Base-by-base conservation (phyloP, 2,113 vertebrate genomes). In the Pipa parva region DNA sequence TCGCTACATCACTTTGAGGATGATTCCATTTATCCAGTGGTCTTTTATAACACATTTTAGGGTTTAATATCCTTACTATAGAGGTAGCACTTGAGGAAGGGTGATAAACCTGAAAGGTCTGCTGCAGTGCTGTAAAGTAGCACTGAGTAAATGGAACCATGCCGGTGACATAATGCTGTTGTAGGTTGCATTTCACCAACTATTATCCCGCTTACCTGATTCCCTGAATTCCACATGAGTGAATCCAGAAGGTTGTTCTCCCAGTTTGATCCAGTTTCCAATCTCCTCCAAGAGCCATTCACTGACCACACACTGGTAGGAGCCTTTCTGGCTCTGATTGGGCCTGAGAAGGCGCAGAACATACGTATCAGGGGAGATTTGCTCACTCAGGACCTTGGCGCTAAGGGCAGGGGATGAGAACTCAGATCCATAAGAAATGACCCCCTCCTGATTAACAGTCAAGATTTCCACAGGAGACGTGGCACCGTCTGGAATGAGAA, bases 281-380 rank as follows among this genome's bases (percentile, higher is more conserved):
- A 73, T 46, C 1, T 29, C 56, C 42, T 85, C 81, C 48, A 68
- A 79, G 15, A 89, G 60, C 92, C 89, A 92, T 49, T 96, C 92
- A 17, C 89, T 83, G 27, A 91, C 89, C 2, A 75, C 59, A 52
- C 94, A 95, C 76, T 67, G 79, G 68, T 94, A 95, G 4, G 3
- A 22, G 4, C 92, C 92, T 22, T 42, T 48, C 4, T 91, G 82
- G 0, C 56, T 1, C 0, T 33, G 50, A 0, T 57, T 29, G 0
- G 63, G 54, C 0, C 74, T 80, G 7, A 79, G 28, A 2, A 95
- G 71, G 0, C 73, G 80, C 1, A 96, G 82, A 73, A 31, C 75
- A 76, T 88, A 93, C 7, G 28, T 0, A 0, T 49, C 28, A 0
- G 21, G 76, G 73, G 85, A 84, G 39, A 76, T 39, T 21, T 77